These are phyloP conservation scores for Siniperca obscura DNA, from an alignment of 2,797 vertebrate genomes.

Conservation along the genomic window DNA sequence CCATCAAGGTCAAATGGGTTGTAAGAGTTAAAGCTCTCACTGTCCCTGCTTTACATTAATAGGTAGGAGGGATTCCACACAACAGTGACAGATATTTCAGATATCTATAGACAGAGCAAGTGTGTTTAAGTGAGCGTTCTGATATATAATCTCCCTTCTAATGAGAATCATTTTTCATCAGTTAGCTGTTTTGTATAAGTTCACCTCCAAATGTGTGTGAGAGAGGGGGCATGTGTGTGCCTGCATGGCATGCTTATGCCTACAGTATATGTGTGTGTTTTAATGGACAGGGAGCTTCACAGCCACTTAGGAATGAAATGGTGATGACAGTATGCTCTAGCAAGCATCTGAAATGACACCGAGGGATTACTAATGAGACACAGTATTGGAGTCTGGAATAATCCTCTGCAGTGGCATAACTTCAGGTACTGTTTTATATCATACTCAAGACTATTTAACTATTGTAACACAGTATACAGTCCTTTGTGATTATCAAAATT, in stretches of 20 bases:
- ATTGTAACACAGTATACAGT: background rate
- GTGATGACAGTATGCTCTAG: conserved; percentile 55
- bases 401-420: conserved; percentile 43
- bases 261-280: conserved; percentile 40
- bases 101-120: conserved; percentile 31
- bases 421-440: conserved; percentile 14
- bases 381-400: conserved; percentile 37
- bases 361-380: conserved; percentile 64
- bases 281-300: conserved; percentile 61
- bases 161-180: conserved; percentile 64
- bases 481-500: background rate
- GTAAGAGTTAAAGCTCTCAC: background rate
- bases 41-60: conserved; percentile 12
- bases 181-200: conserved; percentile 42
- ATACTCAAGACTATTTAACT: background rate
- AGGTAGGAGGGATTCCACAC: conserved; percentile 11
- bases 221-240: conserved; percentile 6
- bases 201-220: conserved; percentile 30
- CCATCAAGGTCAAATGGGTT: background rate
- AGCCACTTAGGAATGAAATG: conserved; percentile 64
- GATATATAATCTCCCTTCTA: conserved; percentile 54
- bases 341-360: conserved; percentile 56
- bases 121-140: conserved; percentile 49
- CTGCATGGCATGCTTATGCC: conserved; percentile 15
- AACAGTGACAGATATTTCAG: conserved; percentile 18